Base-by-base conservation (phyloP, 2,888 invertebrate genomes). In the Lordiphosa fenestrarum region DNA sequence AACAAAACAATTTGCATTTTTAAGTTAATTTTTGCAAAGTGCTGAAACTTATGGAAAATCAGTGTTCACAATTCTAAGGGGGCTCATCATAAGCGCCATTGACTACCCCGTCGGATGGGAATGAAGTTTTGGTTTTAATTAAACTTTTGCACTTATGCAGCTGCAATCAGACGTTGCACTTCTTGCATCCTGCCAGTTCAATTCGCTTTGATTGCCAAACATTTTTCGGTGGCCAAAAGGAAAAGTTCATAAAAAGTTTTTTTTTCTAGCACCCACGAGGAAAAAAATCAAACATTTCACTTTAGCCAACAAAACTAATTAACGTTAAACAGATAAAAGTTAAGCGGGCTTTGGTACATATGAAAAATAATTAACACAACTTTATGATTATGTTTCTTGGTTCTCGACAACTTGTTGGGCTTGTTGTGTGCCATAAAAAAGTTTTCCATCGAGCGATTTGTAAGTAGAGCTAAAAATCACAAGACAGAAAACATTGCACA, bases 1-100 rank as follows among this genome's bases (percentile, higher is more conserved):
- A 87, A 86, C 88, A 87, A 87, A 87, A 87, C 87, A 87, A 87
- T 87, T 87, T 87, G 81, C 88, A 88, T 87, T 84, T 77, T 88
- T 85, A 86, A 87, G 80, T 76, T 77, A 82, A 85, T 87, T 81
- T 74, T 70, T 69, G 52, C 33, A 40, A 39, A 25, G 47, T 23
- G 36, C 37, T 37, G 56, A 66, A 53, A 48, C 60, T 60, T 61
- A 53, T 64, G 56, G 69, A 69, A 83, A 69, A 60, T 67, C 41
- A 49, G 38, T 59, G 63, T 35, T 50, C 19, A 49, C 41, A 71
- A 65, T 69, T 62, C 70, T 46, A 61, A 59, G 56, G 66, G 84
- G 77, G 51, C 67, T 76, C 82, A 73, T 84, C 71, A 80, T 69
- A 84, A 86, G 82, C 76, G 63, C 54, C 58, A 73, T 60, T 30